These are phyloP conservation scores for Psittacara wagleri DNA, from an alignment of 2,113 vertebrate genomes.

Conservation along the genomic window DNA sequence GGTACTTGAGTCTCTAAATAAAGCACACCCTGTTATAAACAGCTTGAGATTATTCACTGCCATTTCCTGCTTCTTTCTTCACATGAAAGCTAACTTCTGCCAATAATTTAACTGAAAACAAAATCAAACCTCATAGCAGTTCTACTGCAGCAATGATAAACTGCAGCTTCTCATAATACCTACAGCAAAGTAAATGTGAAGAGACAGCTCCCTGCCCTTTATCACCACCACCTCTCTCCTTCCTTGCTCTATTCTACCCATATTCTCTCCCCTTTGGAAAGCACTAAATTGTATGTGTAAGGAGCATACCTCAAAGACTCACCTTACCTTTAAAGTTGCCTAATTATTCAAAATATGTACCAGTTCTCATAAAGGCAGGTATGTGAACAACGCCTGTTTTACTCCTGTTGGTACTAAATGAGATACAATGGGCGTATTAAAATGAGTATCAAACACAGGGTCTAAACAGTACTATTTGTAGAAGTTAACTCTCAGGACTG, in stretches of 20 bases:
- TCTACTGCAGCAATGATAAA: not conserved
- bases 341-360: not conserved
- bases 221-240: not conserved
- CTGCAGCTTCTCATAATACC: not conserved
- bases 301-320: not conserved
- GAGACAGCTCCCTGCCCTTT: not conserved
- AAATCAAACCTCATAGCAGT: not conserved
- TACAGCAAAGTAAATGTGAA: not conserved
- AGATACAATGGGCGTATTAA: not conserved
- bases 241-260: not conserved
- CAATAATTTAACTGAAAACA: not conserved
- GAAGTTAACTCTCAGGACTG: not conserved
- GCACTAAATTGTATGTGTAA: not conserved
- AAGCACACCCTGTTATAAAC: not conserved
- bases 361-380: not conserved
- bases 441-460: not conserved
- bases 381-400: not conserved
- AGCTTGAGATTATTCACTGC: slow-evolving; percentile 8
- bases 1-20: not conserved
- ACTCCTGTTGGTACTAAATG: not conserved
- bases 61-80: slow-evolving; percentile 25
- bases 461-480: not conserved
- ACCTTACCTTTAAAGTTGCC: not conserved
- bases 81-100: not conserved
- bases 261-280: not conserved